Base-by-base conservation (phyloP, 2,888 invertebrate species). In the Thecophora atra region DNA sequence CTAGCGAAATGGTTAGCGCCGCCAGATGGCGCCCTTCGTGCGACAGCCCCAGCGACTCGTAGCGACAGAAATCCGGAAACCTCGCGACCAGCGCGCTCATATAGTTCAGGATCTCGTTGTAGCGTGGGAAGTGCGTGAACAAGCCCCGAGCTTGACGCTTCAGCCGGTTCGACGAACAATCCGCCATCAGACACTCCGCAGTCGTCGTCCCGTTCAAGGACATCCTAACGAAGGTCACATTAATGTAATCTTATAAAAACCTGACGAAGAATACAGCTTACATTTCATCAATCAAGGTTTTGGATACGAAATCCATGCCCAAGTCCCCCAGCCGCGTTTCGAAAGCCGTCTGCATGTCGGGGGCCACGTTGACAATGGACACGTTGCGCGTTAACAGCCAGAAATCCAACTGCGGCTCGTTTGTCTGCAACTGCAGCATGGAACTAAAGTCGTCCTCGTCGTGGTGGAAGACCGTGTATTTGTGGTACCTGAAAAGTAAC, bases 311-410 rank as follows among this genome's bases (percentile, higher is more conserved):
- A 21, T 73, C 70, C 13, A 84, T 82, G 6, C 80, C 81, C 77
- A 84, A 47, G 66, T 79, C 76, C 3, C 78, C 70, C 6, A 86
- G 77, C 3, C 80, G 79, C 51, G 80, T 70, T 74, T 86, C 85
- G 56, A 86, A 84, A 60, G 78, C 73, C 0, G 77, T 72, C 71
- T 84, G 82, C 66, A 79, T 74, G 28, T 71, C 69, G 0, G 86
- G 85, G 13, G 82, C 77, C n/a, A 85, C 86, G 4, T 85, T 80
- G 44, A 86, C 79, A 5, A 86, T 80, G 72, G 86, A 85, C 78
- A 81, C 78, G 72, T 86, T 86, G 6, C 82, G 80, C 17, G 86
- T 80, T 7, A 86, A 77, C 42, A 85, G 76, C 86, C 86, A 86
- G 72, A 86, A 86, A 73, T 86, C 86, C 73, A 86, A 74, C 42